Evolutionary conservation across 35 echinoderm and acorn worm species (phyloP).

Genomic region (Lytechinus pictus): DNA sequence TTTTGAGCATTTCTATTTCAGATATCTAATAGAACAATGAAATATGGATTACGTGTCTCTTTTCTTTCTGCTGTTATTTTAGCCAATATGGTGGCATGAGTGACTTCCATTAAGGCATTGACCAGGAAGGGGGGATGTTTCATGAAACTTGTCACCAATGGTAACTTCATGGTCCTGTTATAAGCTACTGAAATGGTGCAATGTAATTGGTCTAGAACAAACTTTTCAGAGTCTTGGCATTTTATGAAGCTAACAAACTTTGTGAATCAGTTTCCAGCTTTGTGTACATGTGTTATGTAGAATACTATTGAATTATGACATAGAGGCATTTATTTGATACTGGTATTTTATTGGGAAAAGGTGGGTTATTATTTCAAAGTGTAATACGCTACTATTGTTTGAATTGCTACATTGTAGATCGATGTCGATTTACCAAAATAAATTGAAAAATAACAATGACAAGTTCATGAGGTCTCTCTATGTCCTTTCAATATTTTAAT

Average conservation of each 20-base stretch:
- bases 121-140: too few species aligned
- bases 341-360: background rate
- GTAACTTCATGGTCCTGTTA: too few species aligned
- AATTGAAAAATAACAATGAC: background rate
- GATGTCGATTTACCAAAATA: background rate
- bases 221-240: too few species aligned
- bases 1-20: too few species aligned
- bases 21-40: too few species aligned
- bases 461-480: background rate
- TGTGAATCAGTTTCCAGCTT: background rate
- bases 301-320: background rate
- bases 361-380: background rate
- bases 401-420: constrained; percentile 2
- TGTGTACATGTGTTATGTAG: constrained; percentile 18
- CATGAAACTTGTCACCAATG: too few species aligned
- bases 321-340: background rate
- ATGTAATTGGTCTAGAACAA: too few species aligned
- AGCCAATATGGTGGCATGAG: background rate
- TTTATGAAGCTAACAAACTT: too few species aligned
- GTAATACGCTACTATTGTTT: background rate
- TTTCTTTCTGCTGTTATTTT: background rate
- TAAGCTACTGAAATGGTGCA: too few species aligned
- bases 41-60: background rate
- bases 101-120: background rate
- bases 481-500: background rate